Conservation (phyloP, 2,113 vertebrate genomes). For the Bos indicus region DNA sequence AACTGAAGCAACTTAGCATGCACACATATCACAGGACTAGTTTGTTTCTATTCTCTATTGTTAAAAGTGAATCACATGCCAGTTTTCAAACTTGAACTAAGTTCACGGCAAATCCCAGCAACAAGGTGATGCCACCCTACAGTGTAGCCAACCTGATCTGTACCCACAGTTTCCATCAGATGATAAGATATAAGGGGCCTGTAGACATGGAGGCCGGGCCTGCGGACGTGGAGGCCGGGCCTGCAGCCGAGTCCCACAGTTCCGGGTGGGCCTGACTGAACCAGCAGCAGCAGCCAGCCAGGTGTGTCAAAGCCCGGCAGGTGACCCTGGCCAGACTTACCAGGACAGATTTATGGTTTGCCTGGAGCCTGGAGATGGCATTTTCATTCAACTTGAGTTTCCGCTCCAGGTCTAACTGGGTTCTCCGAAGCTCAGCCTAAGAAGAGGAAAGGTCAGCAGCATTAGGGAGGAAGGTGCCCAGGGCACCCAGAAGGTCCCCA, state of each 20-base stretch:
- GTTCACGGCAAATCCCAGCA: not conserved
- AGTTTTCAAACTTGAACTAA: not conserved
- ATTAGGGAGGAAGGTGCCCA: not conserved
- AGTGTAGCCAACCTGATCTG: not conserved
- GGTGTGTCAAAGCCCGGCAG: not conserved
- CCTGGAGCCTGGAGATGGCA: conserved; percentile 86
- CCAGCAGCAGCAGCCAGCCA: not conserved
- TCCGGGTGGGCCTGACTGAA: not conserved
- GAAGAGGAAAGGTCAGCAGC: not conserved
- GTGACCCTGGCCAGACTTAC: conserved; percentile 67
- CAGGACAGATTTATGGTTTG: conserved; percentile 83
- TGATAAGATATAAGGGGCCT: not conserved
- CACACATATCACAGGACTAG: not conserved
- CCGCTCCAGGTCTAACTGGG: conserved; percentile 76
- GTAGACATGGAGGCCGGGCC: not conserved
- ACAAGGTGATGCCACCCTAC: not conserved
- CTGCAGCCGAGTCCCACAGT: not conserved
- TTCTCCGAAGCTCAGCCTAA: conserved; percentile 82
- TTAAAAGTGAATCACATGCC: conserved; percentile 19
- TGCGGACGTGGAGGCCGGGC: not conserved
- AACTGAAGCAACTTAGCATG: not conserved
- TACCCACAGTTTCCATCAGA: not conserved
- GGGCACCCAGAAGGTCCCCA: not conserved
- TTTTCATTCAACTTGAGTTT: conserved; percentile 83
- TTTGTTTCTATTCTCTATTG: not conserved